Conservation (phyloP, 2,888 invertebrate species). For the Anagyrus pseudococci region DNA sequence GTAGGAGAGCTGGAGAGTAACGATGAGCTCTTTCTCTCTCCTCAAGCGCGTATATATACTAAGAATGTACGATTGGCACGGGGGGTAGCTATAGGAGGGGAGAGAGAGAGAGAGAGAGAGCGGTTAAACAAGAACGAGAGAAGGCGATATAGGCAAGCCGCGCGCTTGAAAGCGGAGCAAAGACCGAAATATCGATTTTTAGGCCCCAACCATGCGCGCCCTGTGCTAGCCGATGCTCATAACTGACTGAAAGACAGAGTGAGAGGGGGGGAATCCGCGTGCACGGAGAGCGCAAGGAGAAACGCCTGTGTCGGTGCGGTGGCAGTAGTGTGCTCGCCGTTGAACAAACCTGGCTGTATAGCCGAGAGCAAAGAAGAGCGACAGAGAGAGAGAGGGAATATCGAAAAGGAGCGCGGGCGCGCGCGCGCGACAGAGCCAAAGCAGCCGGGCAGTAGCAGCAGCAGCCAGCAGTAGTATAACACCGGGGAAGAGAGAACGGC, state of each 20-base stretch:
- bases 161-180: constrained; percentile 61
- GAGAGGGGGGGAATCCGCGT: too few species aligned
- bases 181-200: constrained; percentile 77
- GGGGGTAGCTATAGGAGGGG: too few species aligned
- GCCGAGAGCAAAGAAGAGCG: constrained; percentile 1
- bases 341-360: neutral
- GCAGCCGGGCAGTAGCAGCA: constrained; percentile 36
- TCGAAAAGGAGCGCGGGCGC: neutral
- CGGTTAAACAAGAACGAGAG: too few species aligned
- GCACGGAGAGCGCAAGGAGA: too few species aligned
- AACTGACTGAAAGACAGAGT: constrained; percentile 47
- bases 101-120: too few species aligned
- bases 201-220: constrained; percentile 67
- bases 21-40: too few species aligned
- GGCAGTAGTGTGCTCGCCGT: constrained; percentile 34
- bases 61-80: too few species aligned
- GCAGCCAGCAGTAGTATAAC: too few species aligned
- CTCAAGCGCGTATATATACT: too few species aligned
- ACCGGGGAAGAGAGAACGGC: too few species aligned
- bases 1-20: too few species aligned
- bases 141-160: neutral
- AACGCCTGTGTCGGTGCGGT: constrained; percentile 40
- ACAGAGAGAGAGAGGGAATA: constrained; percentile 1
- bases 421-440: constrained; percentile 24
- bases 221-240: constrained; percentile 12